Evolutionary conservation across 64 coral and sea anemone species (phyloP).

Genomic region (Stichodactyla helianthus): DNA sequence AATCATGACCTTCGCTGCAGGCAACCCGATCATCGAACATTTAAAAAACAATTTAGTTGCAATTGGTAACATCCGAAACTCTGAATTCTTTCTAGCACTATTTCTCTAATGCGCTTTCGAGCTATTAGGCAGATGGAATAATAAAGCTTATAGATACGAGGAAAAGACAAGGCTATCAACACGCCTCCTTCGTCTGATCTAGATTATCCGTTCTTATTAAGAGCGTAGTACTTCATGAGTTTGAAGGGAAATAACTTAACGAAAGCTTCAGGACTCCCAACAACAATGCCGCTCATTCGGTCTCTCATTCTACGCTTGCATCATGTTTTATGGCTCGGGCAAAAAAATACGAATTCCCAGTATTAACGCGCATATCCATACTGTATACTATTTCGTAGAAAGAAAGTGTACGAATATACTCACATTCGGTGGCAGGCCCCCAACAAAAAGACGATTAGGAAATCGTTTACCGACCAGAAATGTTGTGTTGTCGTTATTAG

Average conservation of each 20-base stretch:
- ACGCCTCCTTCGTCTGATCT: neutral
- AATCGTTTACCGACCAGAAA: constrained; percentile 33
- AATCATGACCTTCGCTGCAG: neutral
- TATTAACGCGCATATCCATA: no score
- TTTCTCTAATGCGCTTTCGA: neutral
- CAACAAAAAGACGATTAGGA: constrained; percentile 46
- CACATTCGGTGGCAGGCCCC: constrained; percentile 33
- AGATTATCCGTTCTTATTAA: neutral
- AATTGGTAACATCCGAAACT: neutral
- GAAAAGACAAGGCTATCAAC: neutral
- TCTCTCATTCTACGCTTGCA: no score
- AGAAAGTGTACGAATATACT: neutral
- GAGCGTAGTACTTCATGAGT: neutral
- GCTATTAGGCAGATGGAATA: neutral
- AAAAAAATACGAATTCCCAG: no score
- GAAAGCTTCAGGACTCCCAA: no score
- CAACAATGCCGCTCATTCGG: no score
- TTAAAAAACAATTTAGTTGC: neutral
- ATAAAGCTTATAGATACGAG: neutral
- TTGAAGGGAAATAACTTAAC: neutral
- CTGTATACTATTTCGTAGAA: no score
- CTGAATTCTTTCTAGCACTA: neutral
- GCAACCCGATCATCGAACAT: neutral
- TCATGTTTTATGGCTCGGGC: no score
- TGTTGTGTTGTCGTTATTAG: neutral